Evolutionary conservation across 1,140 invertebrate genomes (phyloP), one percentile per base, ranked within the genome.

Genomic region (Gonioctena quinquepunctata): DNA sequence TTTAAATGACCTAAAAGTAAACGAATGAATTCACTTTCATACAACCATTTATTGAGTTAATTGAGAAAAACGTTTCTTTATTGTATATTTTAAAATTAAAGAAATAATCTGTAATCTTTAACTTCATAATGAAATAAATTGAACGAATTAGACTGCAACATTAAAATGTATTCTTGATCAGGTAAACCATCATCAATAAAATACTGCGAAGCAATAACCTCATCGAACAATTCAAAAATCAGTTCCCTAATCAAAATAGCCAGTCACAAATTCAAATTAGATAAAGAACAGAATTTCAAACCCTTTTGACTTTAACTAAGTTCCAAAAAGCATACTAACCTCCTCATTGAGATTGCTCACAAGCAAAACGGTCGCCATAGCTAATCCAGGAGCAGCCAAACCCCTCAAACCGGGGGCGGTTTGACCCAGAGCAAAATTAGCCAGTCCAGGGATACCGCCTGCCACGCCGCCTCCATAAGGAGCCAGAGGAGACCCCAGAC

Each of bases 341-440:
- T 96, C 94, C 85, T 96, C 94, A 84, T 96, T 96, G 68, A 96
- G 88, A 84, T 96, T 96, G 83, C 92, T 94, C 77, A 96, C 93
- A 42, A 96, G 90, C 42, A 96, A 86, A 1, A 96, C 94, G 65
- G 93, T 95, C 25, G 93, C 92, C 0, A 90, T 85, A 59, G 85
- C 87, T 48, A 90, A 77, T 6, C 88, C 88, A 13, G 88, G 87
- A 3, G 88, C 86, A 18, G 88, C 83, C 54, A 91, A 84, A n/a
- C 88, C 88, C 59, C 89, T 87, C 54, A 90, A 83, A 21, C 90
- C 89, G 2, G 89, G 90, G 6, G 92, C 87, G 21, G 90, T 85
- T 19, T 87, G 89, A 1, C 89, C 89, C 56, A 93, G 83, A 28
- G 90, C 90, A 67, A 93, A 91, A 8, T 91, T 90, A 13, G 91